Base-by-base conservation (phyloP, 2,113 vertebrate species). In the Furnarius figulus region DNA sequence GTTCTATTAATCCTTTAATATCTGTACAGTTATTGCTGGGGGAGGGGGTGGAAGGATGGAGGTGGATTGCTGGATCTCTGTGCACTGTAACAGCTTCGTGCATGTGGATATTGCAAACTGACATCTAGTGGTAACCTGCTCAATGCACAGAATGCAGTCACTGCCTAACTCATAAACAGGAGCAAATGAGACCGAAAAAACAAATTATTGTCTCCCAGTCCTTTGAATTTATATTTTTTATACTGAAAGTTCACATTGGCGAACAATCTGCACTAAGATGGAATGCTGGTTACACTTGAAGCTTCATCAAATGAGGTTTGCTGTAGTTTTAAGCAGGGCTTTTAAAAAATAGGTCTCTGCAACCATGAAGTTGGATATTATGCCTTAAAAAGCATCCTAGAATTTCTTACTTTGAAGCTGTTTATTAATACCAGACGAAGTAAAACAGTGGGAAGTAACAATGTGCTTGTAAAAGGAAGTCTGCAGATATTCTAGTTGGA, bases 121-220 rank as follows among this genome's bases (percentile, higher is more conserved):
- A 53, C 80, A 56, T 16, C 86, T 95, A 50, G 80, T 70, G 62
- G 68, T 58, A 42, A 33, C 22, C 50, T 33, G 78, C 25, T 46
- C 2, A 2, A n/a, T 6, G 37, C 62, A 33, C 63, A 2, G 20
- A 9, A 17, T 6, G 65, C 47, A 47, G 1, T 25, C 33, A 4
- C n/a, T 18, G 5, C 4, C 2, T 7, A 1, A 1, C 62, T 33
- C 8, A 0, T 33, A n/a, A 74, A 7, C 33, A 27, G 39, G 19
- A 89, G 31, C 19, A 27, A 46, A 20, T 4, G n/a, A 49, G 58
- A 59, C 2, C 11, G 50, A 4, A 50, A 23, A 24, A 62, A 28
- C 53, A 31, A 52, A 0, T 23, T 77, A 24, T 0, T 87, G 21
- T 12, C 44, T 53, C 2, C 0, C 18, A 67, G 31, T 18, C 28